Conservation (phyloP, 23 tunicate genomes). For the Trididemnum miniatum region DNA sequence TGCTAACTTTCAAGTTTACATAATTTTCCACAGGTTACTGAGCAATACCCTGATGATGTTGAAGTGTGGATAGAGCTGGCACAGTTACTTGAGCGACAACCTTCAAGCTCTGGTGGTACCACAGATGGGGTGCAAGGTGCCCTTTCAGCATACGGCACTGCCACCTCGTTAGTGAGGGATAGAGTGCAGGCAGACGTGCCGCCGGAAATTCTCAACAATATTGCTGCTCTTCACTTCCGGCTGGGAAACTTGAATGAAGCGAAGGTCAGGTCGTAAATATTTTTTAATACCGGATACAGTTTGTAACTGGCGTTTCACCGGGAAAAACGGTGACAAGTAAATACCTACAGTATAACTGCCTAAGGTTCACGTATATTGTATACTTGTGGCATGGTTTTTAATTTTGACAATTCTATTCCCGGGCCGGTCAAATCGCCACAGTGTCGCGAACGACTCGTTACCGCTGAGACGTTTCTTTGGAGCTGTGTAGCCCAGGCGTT, state of each 20-base stretch:
- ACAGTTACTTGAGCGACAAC: constrained; percentile 86
- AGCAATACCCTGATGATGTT: constrained; percentile 88
- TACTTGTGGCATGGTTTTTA: too few relatives aligned
- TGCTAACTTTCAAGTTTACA: too few relatives aligned
- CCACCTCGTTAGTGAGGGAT: constrained; percentile 78
- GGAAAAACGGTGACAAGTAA: too few relatives aligned
- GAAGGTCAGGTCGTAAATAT: constrained; percentile 27
- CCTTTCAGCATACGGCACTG: constrained; percentile 85
- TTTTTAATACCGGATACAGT: neutral
- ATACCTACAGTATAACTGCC: too few relatives aligned
- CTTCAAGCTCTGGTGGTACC: constrained; percentile 43
- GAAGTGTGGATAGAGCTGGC: constrained; percentile 98
- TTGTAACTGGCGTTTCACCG: too few relatives aligned
- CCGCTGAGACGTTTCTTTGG: too few relatives aligned
- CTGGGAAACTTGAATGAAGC: constrained; percentile 97
- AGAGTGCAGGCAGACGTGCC: constrained; percentile 87
- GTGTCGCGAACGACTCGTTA: too few relatives aligned
- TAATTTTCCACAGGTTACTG: constrained; percentile 91
- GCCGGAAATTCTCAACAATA: constrained; percentile 93
- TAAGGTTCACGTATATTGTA: too few relatives aligned
- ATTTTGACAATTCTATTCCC: too few relatives aligned
- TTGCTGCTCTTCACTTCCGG: constrained; percentile 95
- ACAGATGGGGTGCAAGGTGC: constrained; percentile 90
- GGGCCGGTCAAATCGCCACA: too few relatives aligned
- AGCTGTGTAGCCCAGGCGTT: too few relatives aligned